phyloP scores from a whole-genome alignment of 2,113 vertebrate species.

The Cynoglossus semilaevis region DNA sequence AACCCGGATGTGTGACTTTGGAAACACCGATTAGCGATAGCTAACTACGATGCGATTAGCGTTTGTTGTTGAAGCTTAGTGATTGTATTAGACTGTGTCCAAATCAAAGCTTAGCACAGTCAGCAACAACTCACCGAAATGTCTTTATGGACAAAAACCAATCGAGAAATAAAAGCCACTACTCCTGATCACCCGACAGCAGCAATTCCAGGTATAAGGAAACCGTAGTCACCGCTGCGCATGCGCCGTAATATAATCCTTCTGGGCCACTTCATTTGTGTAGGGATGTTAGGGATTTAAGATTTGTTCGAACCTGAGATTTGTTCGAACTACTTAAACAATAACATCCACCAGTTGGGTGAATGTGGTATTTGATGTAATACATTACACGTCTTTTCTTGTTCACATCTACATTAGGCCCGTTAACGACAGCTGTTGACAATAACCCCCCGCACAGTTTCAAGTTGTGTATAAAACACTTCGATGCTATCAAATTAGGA shows the following conservation, averaged over 20 bases:
- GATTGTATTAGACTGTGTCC: too few relatives aligned
- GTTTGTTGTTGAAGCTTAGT: too few relatives aligned
- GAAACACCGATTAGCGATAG: constrained; percentile 4
- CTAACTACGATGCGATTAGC: background rate
- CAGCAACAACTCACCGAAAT: constrained; percentile 49
- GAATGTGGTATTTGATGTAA: rapidly evolving
- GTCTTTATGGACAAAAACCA: constrained; percentile 54
- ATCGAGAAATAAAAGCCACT: constrained; percentile 43
- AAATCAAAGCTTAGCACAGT: background rate
- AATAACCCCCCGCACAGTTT: background rate
- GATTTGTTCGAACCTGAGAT: background rate
- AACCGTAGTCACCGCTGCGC: constrained; percentile 9
- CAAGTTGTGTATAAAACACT: background rate
- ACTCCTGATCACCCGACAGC: constrained; percentile 1
- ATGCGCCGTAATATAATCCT: constrained; percentile 31
- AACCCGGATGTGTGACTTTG: constrained; percentile 6
- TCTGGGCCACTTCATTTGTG: constrained; percentile 17
- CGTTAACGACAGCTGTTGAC: background rate
- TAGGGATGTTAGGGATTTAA: background rate
- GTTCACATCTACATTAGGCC: rapidly evolving
- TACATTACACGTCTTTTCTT: rapidly evolving
- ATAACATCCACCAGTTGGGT: rapidly evolving
- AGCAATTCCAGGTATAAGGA: constrained; percentile 9
- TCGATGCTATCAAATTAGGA: background rate
- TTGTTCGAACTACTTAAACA: rapidly evolving